These are phyloP conservation scores for Eubucco bourcierii DNA, from an alignment of 2,113 vertebrate genomes.

Conservation along the genomic window DNA sequence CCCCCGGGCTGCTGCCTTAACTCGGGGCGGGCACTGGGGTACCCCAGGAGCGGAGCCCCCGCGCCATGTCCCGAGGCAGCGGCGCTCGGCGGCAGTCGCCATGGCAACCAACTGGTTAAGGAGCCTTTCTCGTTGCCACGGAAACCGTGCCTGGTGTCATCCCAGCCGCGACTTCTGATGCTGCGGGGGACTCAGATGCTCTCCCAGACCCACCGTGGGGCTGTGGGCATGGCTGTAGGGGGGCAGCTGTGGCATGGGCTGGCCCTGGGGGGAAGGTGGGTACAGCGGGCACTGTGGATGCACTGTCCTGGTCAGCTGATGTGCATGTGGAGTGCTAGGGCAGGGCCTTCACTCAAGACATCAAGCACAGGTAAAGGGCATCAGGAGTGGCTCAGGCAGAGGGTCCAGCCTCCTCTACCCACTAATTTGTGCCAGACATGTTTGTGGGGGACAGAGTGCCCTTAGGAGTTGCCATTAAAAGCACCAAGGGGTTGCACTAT, in stretches of 20 bases:
- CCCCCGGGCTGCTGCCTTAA: not conserved
- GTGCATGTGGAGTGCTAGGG: not conserved
- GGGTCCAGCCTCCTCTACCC: not conserved
- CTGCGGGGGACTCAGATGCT: not conserved
- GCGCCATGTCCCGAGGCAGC: not conserved
- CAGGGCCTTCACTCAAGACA: not conserved
- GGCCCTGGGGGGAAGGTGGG: no score
- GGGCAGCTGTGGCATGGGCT: not conserved
- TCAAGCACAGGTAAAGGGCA: not conserved
- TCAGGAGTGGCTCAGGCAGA: not conserved
- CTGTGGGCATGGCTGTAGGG: not conserved
- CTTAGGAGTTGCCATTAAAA: not conserved
- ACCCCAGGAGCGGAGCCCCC: not conserved
- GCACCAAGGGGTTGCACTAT: not conserved
- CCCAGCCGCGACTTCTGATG: not conserved
- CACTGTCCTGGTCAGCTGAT: rapidly evolving
- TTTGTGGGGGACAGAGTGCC: not conserved
- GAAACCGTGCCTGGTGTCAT: slow-evolving; percentile 40
- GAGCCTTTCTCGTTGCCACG: slow-evolving; percentile 68
- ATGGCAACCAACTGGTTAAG: slow-evolving; percentile 74
- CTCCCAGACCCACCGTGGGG: not conserved
- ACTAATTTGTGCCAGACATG: rapidly evolving
- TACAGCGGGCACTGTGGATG: rapidly evolving
- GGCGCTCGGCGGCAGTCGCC: slow-evolving; percentile 44
- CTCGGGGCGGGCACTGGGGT: not conserved